A percentile compares a stretch with the other conserved stretches of the same genome.
Conservation (phyloP, 2,797 vertebrate genomes). For the Ficedula albicollis region DNA sequence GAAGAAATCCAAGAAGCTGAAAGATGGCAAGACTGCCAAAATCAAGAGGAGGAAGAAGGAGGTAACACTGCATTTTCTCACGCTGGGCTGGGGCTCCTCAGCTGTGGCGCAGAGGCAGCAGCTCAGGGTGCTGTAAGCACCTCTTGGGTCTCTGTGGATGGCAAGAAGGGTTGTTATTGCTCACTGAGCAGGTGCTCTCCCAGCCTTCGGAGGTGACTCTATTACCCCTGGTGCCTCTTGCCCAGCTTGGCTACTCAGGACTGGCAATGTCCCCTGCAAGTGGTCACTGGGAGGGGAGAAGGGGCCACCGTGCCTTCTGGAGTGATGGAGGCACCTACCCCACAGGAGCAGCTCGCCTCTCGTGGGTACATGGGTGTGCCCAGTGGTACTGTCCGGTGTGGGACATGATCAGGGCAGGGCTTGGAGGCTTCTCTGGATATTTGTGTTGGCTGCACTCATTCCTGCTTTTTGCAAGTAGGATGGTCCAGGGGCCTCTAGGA, state of each 20-base stretch:
- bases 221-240: background rate
- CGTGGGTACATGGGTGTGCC: rapidly evolving
- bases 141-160: background rate
- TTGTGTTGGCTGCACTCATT: rapidly evolving
- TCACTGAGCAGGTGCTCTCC: rapidly evolving
- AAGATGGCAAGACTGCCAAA: conserved; percentile 88
- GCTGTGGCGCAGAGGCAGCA: rapidly evolving
- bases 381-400: rapidly evolving
- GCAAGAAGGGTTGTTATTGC: rapidly evolving
- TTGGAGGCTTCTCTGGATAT: rapidly evolving
- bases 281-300: background rate
- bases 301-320: rapidly evolving
- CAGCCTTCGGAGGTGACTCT: background rate
- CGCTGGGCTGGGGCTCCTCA: rapidly evolving
- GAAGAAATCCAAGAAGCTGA: conserved; percentile 92
- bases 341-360: rapidly evolving
- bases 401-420: rapidly evolving
- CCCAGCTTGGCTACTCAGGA: background rate
- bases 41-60: conserved; percentile 94
- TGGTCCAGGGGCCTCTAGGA: background rate
- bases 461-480: rapidly evolving
- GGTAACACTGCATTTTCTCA: conserved; percentile 65
- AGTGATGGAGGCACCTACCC: rapidly evolving
- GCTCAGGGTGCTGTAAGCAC: background rate
- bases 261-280: rapidly evolving